Evolutionary conservation across 2,797 vertebrate species (phyloP).

Genomic region (Acrocephalus scirpaceus): DNA sequence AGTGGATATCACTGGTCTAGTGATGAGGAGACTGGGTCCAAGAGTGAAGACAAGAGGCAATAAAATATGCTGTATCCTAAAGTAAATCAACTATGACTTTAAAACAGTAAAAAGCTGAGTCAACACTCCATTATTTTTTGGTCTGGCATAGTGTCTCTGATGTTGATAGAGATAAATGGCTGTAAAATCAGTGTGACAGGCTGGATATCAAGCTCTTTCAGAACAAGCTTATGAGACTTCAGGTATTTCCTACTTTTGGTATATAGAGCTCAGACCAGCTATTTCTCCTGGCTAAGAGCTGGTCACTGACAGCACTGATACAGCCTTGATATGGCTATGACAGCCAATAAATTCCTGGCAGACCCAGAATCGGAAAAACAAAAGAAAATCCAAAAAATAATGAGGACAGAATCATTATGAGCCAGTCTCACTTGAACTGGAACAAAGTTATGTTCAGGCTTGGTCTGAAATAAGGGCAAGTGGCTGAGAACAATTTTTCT

Average conservation of each 20-base stretch:
- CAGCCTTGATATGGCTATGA: neutral
- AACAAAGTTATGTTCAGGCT: neutral
- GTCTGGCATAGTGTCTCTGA: neutral
- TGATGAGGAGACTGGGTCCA: neutral
- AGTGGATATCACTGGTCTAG: neutral
- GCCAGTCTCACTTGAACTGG: neutral
- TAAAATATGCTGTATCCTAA: neutral
- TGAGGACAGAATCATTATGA: neutral
- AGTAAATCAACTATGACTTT: constrained; percentile 4
- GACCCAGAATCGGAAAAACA: neutral
- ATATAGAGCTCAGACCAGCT: neutral
- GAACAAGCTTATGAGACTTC: neutral
- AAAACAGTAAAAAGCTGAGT: neutral
- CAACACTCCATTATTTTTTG: constrained; percentile 7
- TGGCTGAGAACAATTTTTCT: neutral
- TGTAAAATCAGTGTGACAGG: neutral
- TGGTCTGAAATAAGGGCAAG: constrained; percentile 29
- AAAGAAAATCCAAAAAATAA: neutral
- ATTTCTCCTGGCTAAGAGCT: neutral
- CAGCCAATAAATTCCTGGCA: neutral
- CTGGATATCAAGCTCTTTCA: neutral
- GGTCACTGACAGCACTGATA: neutral
- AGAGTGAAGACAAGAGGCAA: neutral
- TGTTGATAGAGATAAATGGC: neutral
- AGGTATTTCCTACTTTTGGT: neutral